Percentiles rank a stretch among this genome's conserved stretches.
Evolutionary conservation across 2,797 vertebrate species (phyloP).

Genomic region (Helarctos malayanus): DNA sequence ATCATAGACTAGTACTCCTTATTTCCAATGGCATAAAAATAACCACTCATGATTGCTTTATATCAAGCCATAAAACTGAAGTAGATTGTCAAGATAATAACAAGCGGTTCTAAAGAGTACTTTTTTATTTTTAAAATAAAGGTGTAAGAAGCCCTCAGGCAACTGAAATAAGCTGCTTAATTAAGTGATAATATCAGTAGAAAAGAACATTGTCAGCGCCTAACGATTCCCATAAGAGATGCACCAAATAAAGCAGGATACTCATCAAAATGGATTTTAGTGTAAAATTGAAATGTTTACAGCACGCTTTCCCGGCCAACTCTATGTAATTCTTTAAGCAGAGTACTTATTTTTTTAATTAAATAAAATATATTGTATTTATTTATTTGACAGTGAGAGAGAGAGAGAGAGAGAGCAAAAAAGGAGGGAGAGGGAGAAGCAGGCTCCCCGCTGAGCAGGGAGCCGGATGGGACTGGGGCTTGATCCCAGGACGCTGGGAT

Average conservation of each 20-base stretch:
- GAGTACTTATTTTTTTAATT: conserved; percentile 28
- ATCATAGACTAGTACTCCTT: background rate
- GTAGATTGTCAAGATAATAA: conserved; percentile 23
- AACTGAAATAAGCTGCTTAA: conserved; percentile 63
- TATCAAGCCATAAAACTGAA: background rate
- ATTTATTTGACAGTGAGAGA: background rate
- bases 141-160: background rate
- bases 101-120: conserved; percentile 46
- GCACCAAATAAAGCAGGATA: conserved; percentile 13
- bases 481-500: too few relatives aligned
- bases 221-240: conserved; percentile 55
- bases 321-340: conserved; percentile 49
- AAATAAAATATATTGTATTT: background rate
- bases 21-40: conserved; percentile 30
- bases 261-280: conserved; percentile 72
- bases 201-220: conserved; percentile 9
- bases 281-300: conserved; percentile 23
- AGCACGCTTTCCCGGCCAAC: background rate
- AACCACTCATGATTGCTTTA: conserved; percentile 19
- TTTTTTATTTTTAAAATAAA: conserved; percentile 68
- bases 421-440: background rate
- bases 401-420: too few relatives aligned
- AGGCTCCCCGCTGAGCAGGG: too few relatives aligned
- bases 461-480: too few relatives aligned
- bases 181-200: background rate